Evolutionary conservation across 2,797 vertebrate species (phyloP).

Genomic region (Urocyon cinereoargenteus): DNA sequence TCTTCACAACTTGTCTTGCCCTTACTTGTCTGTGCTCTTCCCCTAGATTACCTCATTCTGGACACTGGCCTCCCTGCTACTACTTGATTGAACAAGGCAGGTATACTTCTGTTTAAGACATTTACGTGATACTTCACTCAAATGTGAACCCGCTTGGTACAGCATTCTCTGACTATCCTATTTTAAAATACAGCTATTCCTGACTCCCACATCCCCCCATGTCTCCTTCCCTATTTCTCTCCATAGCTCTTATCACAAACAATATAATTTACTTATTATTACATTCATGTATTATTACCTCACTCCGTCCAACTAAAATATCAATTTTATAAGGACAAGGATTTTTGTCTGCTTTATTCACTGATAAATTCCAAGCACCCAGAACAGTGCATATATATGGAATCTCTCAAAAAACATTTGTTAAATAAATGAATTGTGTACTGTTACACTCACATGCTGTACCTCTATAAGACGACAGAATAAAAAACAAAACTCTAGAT

Average conservation of each 20-base stretch:
- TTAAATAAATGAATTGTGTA: not conserved
- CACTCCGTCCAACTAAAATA: not conserved
- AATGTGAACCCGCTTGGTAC: not conserved
- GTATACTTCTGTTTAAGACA: not conserved
- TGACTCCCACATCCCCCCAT: not conserved
- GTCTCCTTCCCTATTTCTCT: not conserved
- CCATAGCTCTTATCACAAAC: not conserved
- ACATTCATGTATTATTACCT: not conserved
- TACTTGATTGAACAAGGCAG: not conserved
- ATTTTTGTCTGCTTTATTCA: conserved; percentile 35
- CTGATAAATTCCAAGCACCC: not conserved
- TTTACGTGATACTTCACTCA: not conserved
- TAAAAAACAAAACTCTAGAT: not conserved
- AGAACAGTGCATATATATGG: not conserved
- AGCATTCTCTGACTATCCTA: not conserved
- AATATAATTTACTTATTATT: not conserved
- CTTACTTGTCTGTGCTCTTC: not conserved
- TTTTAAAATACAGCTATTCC: conserved; percentile 2
- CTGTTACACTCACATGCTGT: not conserved
- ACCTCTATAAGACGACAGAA: not conserved
- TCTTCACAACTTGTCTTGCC: not conserved
- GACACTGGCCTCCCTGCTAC: not conserved
- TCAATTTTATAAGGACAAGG: not conserved
- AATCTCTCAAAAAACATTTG: not conserved
- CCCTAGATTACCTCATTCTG: not conserved